phyloP scores from a whole-genome alignment of 2,888 invertebrate genomes.

The Drosophila lutescens region DNA sequence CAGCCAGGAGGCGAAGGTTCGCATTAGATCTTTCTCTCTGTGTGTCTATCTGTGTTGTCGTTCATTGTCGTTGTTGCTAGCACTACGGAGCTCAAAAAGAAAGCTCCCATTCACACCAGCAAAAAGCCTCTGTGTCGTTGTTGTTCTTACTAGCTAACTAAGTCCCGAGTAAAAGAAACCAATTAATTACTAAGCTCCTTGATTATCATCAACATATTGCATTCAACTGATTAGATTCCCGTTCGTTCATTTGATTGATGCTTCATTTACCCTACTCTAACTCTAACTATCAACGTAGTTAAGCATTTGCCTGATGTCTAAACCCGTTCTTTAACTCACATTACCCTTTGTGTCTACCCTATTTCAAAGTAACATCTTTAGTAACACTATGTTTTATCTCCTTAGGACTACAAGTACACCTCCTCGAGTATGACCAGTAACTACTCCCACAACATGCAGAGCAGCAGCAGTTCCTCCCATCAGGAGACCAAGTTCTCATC shows the following conservation, averaged over 20 bases:
- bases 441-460: constrained; percentile 84
- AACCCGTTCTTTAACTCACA: constrained; percentile 29
- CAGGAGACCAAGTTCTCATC: constrained; percentile 68
- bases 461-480: constrained; percentile 69
- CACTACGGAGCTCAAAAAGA: constrained; percentile 50
- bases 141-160: constrained; percentile 11
- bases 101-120: constrained; percentile 16
- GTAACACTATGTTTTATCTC: constrained; percentile 7
- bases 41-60: constrained; percentile 48
- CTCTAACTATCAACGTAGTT: constrained; percentile 8
- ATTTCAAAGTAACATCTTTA: not conserved
- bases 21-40: constrained; percentile 49
- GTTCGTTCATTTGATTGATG: constrained; percentile 15
- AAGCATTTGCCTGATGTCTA: constrained; percentile 50
- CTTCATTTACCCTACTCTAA: constrained; percentile 21
- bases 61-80: constrained; percentile 56
- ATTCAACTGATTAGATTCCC: not conserved
- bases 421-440: constrained; percentile 85
- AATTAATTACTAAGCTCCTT: constrained; percentile 17
- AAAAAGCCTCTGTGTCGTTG: constrained; percentile 22
- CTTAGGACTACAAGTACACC: constrained; percentile 85
- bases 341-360: constrained; percentile 12
- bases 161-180: not conserved
- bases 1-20: constrained; percentile 83
- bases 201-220: constrained; percentile 16